Evolutionary conservation across 2,797 vertebrate species (phyloP), one percentile per base, ranked within the genome.

Genomic region (Chaetophractus vellerosus): DNA sequence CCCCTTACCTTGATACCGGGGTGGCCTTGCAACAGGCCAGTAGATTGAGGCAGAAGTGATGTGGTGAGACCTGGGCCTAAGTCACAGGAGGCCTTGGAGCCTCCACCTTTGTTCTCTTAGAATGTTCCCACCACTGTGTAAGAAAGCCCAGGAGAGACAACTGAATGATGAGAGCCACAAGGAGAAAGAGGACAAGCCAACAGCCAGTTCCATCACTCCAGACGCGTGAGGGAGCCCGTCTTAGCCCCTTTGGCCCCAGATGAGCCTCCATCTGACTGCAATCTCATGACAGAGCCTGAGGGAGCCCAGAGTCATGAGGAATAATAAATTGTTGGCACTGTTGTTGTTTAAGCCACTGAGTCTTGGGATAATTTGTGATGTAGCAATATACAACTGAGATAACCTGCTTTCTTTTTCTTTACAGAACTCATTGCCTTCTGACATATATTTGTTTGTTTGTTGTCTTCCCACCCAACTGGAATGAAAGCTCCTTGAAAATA

Each of bases 381-480:
- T 14, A 78, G 78, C 15, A 14, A 48, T 18, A 81, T 71, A 33
- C 8, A 74, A 50, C 45, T 0, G 14, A 93, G 76, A 87, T 16
- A 24, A 1, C 33, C 36, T 41, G 12, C 41, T 18, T 68, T 36
- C 50, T 57, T 78, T 82, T 19, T 71, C 75, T 82, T 90, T 11
- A 0, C 2, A 52, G 28, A 82, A 61, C 38, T 50, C 23, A 52
- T 19, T 59, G 41, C 24, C 38, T 52, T 5, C 75, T 64, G 48
- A 76, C 57, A 74, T 38, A 23, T 6, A 59, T 71, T 66, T 38
- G n/a, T 71, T 66, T n/a, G n/a, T 31, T 52, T 50, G 26, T 71
- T 64, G 90, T 90, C 81, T 88, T 90, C n/a, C 55, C 19, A 79
- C 23, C 10, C 61, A 52, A 74, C 38, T 38, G 80, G 89, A 90